A percentile compares a stretch with the other conserved stretches of the same genome.
Conservation (phyloP, 2,888 invertebrate species). For the Brassicogethes aeneus region DNA sequence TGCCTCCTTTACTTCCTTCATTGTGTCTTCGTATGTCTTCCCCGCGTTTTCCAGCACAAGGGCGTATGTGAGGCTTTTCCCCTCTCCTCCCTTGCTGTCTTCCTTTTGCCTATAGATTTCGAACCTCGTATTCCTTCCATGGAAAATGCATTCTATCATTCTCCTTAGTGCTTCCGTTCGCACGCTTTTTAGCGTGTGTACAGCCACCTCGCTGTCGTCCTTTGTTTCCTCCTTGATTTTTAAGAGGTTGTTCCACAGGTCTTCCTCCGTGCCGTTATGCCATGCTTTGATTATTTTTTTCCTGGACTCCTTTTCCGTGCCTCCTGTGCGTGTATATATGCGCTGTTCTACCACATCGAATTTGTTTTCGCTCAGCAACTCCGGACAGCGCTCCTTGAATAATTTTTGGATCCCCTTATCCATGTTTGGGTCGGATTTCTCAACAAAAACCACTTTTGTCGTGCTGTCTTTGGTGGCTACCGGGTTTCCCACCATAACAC, state of each 20-base stretch:
- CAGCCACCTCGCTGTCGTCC: slow-evolving; percentile 4
- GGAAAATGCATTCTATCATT: slow-evolving; percentile 8
- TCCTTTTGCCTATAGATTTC: slow-evolving; percentile 2
- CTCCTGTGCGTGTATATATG: too few relatives aligned
- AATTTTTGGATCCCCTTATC: too few relatives aligned
- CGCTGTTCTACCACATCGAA: too few relatives aligned
- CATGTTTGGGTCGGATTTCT: too few relatives aligned
- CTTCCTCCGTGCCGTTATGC: slow-evolving; percentile 1
- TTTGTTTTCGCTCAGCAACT: too few relatives aligned
- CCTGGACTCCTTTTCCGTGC: too few relatives aligned
- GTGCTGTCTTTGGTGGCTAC: too few relatives aligned
- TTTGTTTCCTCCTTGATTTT: slow-evolving; percentile 4
- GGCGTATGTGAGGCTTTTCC: too few relatives aligned
- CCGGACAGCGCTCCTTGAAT: too few relatives aligned
- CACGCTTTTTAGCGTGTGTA: slow-evolving; percentile 5
- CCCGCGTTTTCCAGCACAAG: too few relatives aligned
- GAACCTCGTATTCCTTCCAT: slow-evolving; percentile 4
- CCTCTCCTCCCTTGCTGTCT: neutral
- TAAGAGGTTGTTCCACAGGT: slow-evolving; percentile 6
- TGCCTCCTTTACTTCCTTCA: neutral
- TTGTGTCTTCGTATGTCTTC: neutral
- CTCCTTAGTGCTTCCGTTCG: slow-evolving; percentile 5
- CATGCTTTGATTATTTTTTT: slow-evolving; percentile 7
- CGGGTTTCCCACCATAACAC: too few relatives aligned
- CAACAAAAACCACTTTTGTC: too few relatives aligned